Evolutionary conservation across 2,888 invertebrate species (phyloP).

Genomic region (Dorcus parallelipipedus): DNA sequence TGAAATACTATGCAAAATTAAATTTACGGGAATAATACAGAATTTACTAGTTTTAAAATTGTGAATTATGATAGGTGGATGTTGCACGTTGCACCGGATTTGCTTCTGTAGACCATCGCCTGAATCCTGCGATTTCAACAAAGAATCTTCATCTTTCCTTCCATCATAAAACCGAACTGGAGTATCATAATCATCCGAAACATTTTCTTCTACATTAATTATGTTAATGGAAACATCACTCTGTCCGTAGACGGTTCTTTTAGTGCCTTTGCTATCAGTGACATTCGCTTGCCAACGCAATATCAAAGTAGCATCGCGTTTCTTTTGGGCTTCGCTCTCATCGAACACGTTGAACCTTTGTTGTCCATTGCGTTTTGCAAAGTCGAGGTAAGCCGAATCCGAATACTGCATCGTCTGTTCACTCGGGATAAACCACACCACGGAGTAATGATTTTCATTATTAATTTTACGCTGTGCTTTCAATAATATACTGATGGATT

Average conservation of each 20-base stretch:
- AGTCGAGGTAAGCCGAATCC: conserved; percentile 48
- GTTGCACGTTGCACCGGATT: conserved; percentile 59
- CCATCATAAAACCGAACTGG: conserved; percentile 50
- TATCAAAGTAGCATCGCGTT: conserved; percentile 40
- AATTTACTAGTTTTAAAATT: conserved; percentile 59
- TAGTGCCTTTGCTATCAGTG: conserved; percentile 53
- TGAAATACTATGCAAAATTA: conserved; percentile 66
- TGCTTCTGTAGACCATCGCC: conserved; percentile 37
- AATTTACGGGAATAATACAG: conserved; percentile 65
- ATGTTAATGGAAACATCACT: conserved; percentile 34
- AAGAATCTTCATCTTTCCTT: conserved; percentile 36
- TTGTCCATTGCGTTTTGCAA: conserved; percentile 49
- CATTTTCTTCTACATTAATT: conserved; percentile 32
- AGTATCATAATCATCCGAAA: conserved; percentile 38
- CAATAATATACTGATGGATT: conserved; percentile 53
- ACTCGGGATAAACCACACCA: conserved; percentile 40
- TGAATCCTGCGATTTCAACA: conserved; percentile 36
- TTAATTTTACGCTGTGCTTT: conserved; percentile 46
- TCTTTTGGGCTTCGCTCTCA: conserved; percentile 22
- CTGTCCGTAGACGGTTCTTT: conserved; percentile 63
- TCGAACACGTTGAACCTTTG: conserved; percentile 38
- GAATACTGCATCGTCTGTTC: conserved; percentile 31
- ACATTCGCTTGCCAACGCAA: conserved; percentile 45
- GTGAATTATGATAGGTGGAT: conserved; percentile 58
- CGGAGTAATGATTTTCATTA: conserved; percentile 37